Base-by-base conservation (phyloP, 1,140 invertebrate species). In the Adelges cooleyi region DNA sequence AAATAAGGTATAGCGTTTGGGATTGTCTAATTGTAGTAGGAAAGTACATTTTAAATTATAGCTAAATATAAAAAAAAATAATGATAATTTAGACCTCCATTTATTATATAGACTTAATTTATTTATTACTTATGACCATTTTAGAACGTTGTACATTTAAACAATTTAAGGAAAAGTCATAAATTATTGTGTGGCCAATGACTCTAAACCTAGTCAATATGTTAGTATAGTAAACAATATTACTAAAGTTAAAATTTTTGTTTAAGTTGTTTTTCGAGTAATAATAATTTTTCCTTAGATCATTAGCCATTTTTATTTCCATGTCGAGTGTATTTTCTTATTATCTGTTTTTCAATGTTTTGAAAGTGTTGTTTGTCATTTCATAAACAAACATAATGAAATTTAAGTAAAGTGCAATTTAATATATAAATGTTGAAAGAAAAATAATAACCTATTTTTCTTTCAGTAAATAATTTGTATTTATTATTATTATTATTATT, bases 171-270 rank as follows among this genome's bases (percentile, higher is more conserved):
- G 22, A 56, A 44, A 44, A 59, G 54, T 59, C 42, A 33, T 62
- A 22, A 18, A 62, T 33, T 8, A 23, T 33, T 62, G 56, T 62
- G 56, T 62, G 56, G 56, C 56, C 56, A 62, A 53, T 62, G 56
- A 48, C 13, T 48, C 40, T 62, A 62, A 62, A 46, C 56, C 56
- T 62, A 62, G 56, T 62, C 56, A 62, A 62, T 62, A 62, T 22
- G 42, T 62, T 62, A 62, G 56, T 62, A 0, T 48, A 46, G 42
- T 62, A 62, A 33, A 48, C 56, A 62, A 62, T 48, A 48, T 46
- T 62, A 46, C 25, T 29, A 46, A 62, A 62, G 56, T 62, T 62
- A 20, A 62, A 62, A 42, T 62, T 62, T 62, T 48, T 62, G 42
- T 62, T 62, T 48, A 44, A 29, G n/a, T 62, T 62, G 40, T 59